Evolutionary conservation across 1,140 invertebrate genomes (phyloP).

Genomic region (Psilanteris sp.): DNA sequence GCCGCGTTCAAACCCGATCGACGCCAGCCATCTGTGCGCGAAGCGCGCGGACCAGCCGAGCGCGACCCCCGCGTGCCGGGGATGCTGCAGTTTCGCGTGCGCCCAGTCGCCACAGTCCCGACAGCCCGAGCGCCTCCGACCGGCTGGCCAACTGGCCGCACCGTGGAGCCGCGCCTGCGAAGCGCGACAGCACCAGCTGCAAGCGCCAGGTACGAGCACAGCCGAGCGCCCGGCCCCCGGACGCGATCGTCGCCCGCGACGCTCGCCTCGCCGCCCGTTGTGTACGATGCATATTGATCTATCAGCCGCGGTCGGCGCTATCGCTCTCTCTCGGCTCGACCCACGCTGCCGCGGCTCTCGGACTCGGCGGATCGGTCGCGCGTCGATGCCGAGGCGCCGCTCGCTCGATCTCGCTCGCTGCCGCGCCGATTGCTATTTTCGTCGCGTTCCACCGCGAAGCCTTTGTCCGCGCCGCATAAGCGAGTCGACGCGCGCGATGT

Average conservation of each 20-base stretch:
- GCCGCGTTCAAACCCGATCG: neutral
- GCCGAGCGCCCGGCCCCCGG: too few relatives aligned
- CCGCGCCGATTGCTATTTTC: too few relatives aligned
- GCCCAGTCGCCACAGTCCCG: neutral
- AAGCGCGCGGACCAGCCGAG: neutral
- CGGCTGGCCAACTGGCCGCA: slow-evolving; percentile 67
- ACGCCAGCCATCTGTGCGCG: neutral
- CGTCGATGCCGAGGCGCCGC: too few relatives aligned
- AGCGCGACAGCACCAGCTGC: neutral
- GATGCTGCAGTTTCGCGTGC: neutral
- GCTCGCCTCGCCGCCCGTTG: slow-evolving; percentile 35
- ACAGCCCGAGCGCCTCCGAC: slow-evolving; percentile 29
- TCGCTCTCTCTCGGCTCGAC: too few relatives aligned
- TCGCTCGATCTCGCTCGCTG: too few relatives aligned
- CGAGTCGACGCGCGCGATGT: too few relatives aligned
- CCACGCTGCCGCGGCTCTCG: too few relatives aligned
- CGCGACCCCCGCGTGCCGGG: neutral
- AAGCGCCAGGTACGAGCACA: neutral
- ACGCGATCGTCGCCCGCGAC: too few relatives aligned
- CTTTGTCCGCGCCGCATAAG: too few relatives aligned
- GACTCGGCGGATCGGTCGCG: too few relatives aligned
- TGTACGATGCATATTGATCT: slow-evolving; percentile 76
- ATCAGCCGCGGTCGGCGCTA: slow-evolving; percentile 58
- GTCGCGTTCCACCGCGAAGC: too few relatives aligned
- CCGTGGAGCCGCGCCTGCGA: neutral